Evolutionary conservation across 2,797 vertebrate genomes (phyloP).

Genomic region (Aplochiton taeniatus): DNA sequence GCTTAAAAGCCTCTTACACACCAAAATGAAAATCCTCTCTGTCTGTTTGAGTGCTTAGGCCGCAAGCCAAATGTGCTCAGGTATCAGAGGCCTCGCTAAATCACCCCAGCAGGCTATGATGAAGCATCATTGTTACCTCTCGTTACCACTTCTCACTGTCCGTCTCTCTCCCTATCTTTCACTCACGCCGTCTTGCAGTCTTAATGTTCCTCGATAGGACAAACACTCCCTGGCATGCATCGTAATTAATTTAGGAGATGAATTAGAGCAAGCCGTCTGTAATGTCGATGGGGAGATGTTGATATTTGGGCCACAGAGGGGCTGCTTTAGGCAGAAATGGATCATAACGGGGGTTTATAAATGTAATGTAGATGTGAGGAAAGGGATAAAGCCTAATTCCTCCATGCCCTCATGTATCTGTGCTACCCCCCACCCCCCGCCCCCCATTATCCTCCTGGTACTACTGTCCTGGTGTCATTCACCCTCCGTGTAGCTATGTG

Average conservation of each 20-base stretch:
- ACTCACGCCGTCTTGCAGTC: neutral
- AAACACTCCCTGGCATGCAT: conserved; percentile 21
- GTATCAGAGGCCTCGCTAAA: conserved; percentile 36
- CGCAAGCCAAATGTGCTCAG: conserved; percentile 48
- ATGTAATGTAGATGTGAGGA: conserved; percentile 18
- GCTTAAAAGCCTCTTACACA: conserved; percentile 64
- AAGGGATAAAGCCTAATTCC: conserved; percentile 30
- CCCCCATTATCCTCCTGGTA: neutral
- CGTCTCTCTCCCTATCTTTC: conserved; percentile 5
- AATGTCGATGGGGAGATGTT: conserved; percentile 12
- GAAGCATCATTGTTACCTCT: conserved; percentile 11
- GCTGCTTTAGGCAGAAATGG: conserved; percentile 10
- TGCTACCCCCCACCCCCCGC: neutral
- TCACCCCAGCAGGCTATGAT: conserved; percentile 26
- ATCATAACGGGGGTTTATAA: conserved; percentile 16
- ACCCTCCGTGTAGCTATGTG: neutral
- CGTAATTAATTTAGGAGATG: conserved; percentile 43
- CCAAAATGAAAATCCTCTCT: conserved; percentile 59
- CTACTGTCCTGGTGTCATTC: neutral
- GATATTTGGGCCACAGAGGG: neutral
- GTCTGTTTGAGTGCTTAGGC: conserved; percentile 53
- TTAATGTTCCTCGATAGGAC: conserved; percentile 12
- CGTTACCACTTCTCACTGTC: neutral
- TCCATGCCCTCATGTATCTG: neutral
- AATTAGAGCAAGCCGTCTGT: conserved; percentile 12